Percentiles rank a stretch among this genome's conserved stretches.
Evolutionary conservation across 35 echinoderm and acorn worm species (phyloP).

Genomic region (Heliocidaris tuberculata): DNA sequence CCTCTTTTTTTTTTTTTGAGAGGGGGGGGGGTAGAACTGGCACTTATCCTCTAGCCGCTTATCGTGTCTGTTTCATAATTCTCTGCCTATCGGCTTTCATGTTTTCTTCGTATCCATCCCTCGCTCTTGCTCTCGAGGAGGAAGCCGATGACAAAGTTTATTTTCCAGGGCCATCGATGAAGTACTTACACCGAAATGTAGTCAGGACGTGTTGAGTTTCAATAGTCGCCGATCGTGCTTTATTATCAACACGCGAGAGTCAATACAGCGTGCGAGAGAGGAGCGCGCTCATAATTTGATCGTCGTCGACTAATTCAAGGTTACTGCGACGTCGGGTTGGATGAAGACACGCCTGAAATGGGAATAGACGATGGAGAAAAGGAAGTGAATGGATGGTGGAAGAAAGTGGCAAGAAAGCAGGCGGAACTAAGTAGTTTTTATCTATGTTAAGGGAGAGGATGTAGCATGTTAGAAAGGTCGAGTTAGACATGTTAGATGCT

Average conservation of each 20-base stretch:
- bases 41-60: background rate
- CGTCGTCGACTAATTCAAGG: constrained; percentile 29
- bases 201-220: constrained; percentile 14
- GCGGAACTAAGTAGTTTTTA: background rate
- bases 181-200: background rate
- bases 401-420: background rate
- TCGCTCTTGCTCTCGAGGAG: background rate
- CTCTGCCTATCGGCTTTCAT: background rate
- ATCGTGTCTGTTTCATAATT: background rate
- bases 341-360: background rate
- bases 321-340: background rate
- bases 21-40: background rate
- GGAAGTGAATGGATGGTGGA: background rate
- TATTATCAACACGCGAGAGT: constrained; percentile 34
- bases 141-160: background rate
- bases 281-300: constrained; percentile 23
- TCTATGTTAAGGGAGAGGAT: background rate
- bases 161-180: background rate
- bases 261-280: background rate
- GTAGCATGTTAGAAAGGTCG: background rate
- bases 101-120: background rate
- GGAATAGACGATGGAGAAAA: background rate
- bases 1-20: background rate
- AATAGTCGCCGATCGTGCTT: background rate
- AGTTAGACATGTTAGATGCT: background rate